Evolutionary conservation across 2,797 vertebrate genomes (phyloP).

Genomic region (Lithobates sylvaticus): DNA sequence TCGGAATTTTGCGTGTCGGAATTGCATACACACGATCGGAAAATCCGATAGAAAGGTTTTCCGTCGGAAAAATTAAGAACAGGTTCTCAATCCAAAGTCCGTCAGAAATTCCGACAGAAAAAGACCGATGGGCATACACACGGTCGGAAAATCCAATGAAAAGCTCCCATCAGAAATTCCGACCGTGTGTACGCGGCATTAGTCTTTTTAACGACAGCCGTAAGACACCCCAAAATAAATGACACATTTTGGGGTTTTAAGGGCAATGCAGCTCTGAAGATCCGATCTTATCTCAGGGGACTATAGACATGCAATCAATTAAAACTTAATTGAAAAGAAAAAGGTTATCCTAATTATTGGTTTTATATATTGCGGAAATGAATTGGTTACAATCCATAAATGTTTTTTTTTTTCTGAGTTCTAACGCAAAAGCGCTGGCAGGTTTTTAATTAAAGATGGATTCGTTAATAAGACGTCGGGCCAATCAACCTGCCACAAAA

Average conservation of each 20-base stretch:
- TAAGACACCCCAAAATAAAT: no score
- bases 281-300: neutral
- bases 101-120: no score
- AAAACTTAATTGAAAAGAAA: conserved; percentile 79
- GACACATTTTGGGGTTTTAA: neutral
- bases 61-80: no score
- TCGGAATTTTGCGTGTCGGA: no score
- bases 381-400: conserved; percentile 76
- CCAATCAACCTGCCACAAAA: conserved; percentile 78
- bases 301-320: conserved; percentile 71
- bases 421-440: conserved; percentile 70
- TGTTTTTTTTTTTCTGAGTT: conserved; percentile 68
- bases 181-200: no score
- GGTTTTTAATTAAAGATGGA: conserved; percentile 82
- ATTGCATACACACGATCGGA: no score
- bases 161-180: no score
- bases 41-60: no score
- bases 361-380: conserved; percentile 76
- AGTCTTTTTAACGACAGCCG: no score
- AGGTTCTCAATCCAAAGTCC: no score
- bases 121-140: no score
- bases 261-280: neutral
- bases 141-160: no score
- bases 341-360: conserved; percentile 77
- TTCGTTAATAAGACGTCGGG: conserved; percentile 76